Percentiles rank a stretch among this genome's conserved stretches.
Evolutionary conservation across 2,888 invertebrate species (phyloP).

Genomic region (Rotaria socialis): DNA sequence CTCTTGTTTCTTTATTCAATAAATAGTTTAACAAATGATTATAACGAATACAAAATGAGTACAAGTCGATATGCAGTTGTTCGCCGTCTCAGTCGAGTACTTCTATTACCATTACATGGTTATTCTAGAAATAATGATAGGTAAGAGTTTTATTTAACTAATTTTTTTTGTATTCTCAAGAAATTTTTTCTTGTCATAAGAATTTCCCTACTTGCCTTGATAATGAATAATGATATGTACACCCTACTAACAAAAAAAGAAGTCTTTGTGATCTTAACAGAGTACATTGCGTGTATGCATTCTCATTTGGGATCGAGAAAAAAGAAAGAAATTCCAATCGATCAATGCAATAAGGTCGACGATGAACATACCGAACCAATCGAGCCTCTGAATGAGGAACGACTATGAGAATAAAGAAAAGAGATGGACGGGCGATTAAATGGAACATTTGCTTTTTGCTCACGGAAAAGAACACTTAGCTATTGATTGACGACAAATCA

Average conservation of each 20-base stretch:
- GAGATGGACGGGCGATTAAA: background rate
- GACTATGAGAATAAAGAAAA: background rate
- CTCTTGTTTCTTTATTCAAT: background rate
- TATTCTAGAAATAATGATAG: background rate
- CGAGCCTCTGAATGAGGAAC: background rate
- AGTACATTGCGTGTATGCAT: background rate
- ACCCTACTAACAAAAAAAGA: background rate
- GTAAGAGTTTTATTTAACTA: background rate
- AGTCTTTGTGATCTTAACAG: background rate
- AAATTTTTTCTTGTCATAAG: background rate
- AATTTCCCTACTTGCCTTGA: background rate
- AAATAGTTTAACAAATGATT: background rate
- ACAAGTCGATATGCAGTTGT: constrained; percentile 11
- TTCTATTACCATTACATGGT: background rate
- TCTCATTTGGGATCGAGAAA: background rate
- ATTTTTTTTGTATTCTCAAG: background rate
- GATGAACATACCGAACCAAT: background rate
- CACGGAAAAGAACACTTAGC: background rate
- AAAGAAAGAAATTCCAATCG: background rate
- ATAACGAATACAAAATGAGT: background rate
- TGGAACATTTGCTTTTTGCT: background rate
- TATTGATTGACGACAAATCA: background rate
- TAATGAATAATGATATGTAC: background rate
- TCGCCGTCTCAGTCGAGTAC: constrained; percentile 4
- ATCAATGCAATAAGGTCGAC: background rate